Evolutionary conservation across 2,113 vertebrate species (phyloP).

Genomic region (Empidonax alnorum): DNA sequence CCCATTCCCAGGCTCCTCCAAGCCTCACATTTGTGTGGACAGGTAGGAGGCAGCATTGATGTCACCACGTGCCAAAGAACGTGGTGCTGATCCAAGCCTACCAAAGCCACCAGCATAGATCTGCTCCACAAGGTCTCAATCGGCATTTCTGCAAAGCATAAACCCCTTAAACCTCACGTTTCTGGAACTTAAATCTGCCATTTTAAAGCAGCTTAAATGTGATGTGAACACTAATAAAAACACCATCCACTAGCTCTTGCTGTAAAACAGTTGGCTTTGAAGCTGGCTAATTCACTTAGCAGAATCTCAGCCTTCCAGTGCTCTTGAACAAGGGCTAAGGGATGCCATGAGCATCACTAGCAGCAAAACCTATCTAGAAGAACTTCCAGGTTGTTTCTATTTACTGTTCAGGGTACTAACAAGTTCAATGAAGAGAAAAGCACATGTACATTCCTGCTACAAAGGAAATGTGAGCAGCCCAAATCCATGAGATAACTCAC

Average conservation of each 20-base stretch:
- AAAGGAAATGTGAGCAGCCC: neutral
- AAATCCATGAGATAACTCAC: neutral
- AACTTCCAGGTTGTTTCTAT: neutral
- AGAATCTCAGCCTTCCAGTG: neutral
- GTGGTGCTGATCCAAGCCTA: neutral
- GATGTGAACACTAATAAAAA: neutral
- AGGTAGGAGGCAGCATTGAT: neutral
- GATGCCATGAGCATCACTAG: neutral
- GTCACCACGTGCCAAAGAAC: neutral
- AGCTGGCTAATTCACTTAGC: constrained; percentile 33
- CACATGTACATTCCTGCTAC: neutral
- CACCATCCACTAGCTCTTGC: neutral
- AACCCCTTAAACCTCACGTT: constrained; percentile 6
- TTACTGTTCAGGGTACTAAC: neutral
- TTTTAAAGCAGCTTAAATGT: constrained; percentile 36
- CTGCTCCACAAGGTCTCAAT: neutral
- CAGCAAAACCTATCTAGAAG: neutral
- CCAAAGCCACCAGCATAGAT: neutral
- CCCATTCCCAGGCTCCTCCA: neutral
- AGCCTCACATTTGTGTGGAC: neutral
- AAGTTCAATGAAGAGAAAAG: neutral
- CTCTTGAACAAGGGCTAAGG: neutral
- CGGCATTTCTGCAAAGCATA: neutral
- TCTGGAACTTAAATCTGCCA: constrained; percentile 42
- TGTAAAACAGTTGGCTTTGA: constrained; percentile 32